A percentile compares a stretch with the other conserved stretches of the same genome.
Evolutionary conservation across 2,113 vertebrate species (phyloP).

Genomic region (Sceloporus tristichus): DNA sequence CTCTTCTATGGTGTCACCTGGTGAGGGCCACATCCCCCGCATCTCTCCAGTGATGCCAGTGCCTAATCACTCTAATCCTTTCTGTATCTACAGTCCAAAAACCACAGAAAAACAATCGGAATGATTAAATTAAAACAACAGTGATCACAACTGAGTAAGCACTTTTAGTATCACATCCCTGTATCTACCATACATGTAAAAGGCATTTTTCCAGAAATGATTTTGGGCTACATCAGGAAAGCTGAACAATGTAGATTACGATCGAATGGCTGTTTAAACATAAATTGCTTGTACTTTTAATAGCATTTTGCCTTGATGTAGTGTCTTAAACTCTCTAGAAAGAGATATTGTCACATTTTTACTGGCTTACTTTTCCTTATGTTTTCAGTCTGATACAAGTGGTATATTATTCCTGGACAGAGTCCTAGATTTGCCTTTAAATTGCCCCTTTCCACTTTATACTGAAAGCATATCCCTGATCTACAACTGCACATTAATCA

Average conservation of each 20-base stretch:
- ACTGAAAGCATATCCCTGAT: not conserved
- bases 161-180: too few species aligned
- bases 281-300: not conserved
- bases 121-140: too few species aligned
- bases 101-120: too few species aligned
- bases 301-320: not conserved
- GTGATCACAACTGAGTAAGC: too few species aligned
- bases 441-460: not conserved
- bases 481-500: slow-evolving; percentile 6
- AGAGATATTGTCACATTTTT: slow-evolving; percentile 4
- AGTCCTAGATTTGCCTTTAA: not conserved
- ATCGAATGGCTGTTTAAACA: not conserved
- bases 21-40: too few species aligned
- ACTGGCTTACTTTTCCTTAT: slow-evolving; percentile 12
- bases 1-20: too few species aligned
- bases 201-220: not conserved
- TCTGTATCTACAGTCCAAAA: too few species aligned
- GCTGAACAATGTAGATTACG: not conserved
- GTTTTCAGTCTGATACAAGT: not conserved
- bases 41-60: too few species aligned
- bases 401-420: slow-evolving; percentile 24
- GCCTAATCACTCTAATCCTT: too few species aligned
- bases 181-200: too few species aligned
- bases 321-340: slow-evolving; percentile 6
- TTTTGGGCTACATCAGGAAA: not conserved